These are phyloP conservation scores for Meleagris gallopavo DNA, from an alignment of 2,113 vertebrate genomes.

Conservation along the genomic window DNA sequence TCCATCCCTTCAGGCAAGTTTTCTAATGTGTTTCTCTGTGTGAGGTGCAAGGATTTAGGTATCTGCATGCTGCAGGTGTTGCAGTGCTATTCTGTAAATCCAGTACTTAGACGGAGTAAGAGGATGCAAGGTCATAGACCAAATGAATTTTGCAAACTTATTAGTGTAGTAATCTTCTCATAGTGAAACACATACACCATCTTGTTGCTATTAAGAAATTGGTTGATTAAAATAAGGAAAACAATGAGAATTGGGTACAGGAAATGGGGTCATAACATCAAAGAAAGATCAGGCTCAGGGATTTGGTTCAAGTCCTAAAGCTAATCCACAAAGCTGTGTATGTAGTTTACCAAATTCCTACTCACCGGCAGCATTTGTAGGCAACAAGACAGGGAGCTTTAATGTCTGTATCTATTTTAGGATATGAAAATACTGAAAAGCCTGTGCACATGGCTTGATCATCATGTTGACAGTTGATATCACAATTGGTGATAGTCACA, in stretches of 20 bases:
- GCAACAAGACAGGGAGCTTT: background rate
- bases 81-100: background rate
- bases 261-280: background rate
- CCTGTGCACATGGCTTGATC: background rate
- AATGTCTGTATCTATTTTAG: background rate
- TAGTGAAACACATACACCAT: background rate
- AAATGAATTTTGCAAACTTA: background rate
- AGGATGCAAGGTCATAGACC: background rate
- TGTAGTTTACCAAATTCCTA: background rate
- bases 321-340: background rate
- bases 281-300: background rate
- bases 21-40: background rate
- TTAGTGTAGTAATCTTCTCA: background rate
- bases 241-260: background rate
- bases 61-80: background rate
- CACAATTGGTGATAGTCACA: background rate
- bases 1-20: background rate
- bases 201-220: background rate
- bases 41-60: background rate
- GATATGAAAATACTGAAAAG: background rate
- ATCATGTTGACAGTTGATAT: background rate
- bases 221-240: constrained; percentile 3
- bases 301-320: background rate
- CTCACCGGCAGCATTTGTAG: background rate
- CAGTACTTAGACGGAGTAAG: background rate